Evolutionary conservation across 2,113 vertebrate species (phyloP).

Genomic region (Collichthys lucidus): DNA sequence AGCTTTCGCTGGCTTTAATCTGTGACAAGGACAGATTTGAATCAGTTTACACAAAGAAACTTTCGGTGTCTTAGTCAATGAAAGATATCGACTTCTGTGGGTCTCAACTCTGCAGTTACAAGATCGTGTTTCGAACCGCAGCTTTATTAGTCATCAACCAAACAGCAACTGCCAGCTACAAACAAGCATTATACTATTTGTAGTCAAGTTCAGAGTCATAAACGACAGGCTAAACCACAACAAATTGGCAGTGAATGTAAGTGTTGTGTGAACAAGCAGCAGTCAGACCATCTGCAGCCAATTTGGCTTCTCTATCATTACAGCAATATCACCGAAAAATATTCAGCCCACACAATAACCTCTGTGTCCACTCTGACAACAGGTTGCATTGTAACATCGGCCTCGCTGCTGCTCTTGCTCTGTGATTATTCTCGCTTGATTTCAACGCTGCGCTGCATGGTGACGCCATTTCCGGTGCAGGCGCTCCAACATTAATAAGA

Average conservation of each 20-base stretch:
- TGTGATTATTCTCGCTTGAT: constrained; percentile 30
- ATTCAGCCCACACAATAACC: constrained; percentile 51
- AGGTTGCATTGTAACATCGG: constrained; percentile 38
- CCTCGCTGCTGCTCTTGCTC: background rate
- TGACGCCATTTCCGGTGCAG: constrained; percentile 1
- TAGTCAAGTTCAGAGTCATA: constrained; percentile 35
- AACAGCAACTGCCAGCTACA: background rate
- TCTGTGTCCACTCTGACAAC: constrained; percentile 55
- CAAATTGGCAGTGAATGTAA: constrained; percentile 30
- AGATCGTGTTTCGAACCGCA: background rate
- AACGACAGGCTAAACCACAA: constrained; percentile 23
- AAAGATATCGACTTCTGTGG: background rate
- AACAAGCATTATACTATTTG: constrained; percentile 13
- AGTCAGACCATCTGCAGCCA: constrained; percentile 67
- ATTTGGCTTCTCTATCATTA: constrained; percentile 50
- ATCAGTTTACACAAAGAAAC: background rate
- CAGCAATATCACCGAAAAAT: constrained; percentile 47
- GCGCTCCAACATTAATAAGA: constrained; percentile 27
- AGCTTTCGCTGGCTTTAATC: constrained; percentile 2
- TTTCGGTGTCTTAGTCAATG: background rate
- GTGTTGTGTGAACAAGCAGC: constrained; percentile 42
- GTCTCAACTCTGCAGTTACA: constrained; percentile 14
- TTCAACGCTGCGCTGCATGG: background rate
- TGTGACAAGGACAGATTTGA: constrained; percentile 3
- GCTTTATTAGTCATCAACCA: constrained; percentile 4